Conservation (phyloP, 2,113 vertebrate genomes). For the Nematolebias whitei region DNA sequence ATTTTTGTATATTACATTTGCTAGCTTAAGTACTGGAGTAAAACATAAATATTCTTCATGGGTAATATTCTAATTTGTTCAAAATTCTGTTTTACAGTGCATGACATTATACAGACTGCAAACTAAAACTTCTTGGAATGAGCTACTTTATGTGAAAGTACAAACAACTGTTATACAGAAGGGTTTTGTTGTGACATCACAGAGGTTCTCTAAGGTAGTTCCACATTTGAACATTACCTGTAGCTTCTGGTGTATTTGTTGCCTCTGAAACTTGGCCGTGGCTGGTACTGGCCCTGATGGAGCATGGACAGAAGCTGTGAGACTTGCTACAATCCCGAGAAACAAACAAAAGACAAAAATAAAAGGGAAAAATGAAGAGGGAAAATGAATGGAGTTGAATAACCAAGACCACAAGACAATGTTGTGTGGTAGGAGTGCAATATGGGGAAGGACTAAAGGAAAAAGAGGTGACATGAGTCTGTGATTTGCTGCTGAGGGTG, state of each 20-base stretch:
- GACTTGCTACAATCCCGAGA: conserved; percentile 89
- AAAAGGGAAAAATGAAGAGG: conserved; percentile 66
- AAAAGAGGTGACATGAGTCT: conserved; percentile 27
- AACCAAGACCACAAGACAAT: conserved; percentile 73
- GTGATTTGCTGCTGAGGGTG: conserved; percentile 44
- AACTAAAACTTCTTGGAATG: conserved; percentile 13
- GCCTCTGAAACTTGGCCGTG: conserved; percentile 97
- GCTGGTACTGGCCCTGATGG: conserved; percentile 98
- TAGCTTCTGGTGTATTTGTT: conserved; percentile 99
- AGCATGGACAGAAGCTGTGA: conserved; percentile 99
- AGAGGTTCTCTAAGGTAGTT: not conserved
- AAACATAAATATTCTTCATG: too few species aligned
- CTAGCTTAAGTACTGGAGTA: too few species aligned
- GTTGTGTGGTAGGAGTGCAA: conserved; percentile 15
- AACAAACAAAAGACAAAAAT: conserved; percentile 46
- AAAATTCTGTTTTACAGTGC: conserved; percentile 2
- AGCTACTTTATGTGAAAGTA: not conserved
- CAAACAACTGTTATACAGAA: not conserved
- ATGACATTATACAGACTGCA: conserved; percentile 62
- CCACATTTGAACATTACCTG: conserved; percentile 82
- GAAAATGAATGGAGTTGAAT: conserved; percentile 79
- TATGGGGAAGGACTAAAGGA: not conserved
- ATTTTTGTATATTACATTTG: too few species aligned
- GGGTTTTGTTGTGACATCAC: not conserved
- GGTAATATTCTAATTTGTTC: too few species aligned